Percentiles rank a stretch among this genome's conserved stretches.
phyloP scores from a whole-genome alignment of 2,888 invertebrate species.

The Clunio marinus region DNA sequence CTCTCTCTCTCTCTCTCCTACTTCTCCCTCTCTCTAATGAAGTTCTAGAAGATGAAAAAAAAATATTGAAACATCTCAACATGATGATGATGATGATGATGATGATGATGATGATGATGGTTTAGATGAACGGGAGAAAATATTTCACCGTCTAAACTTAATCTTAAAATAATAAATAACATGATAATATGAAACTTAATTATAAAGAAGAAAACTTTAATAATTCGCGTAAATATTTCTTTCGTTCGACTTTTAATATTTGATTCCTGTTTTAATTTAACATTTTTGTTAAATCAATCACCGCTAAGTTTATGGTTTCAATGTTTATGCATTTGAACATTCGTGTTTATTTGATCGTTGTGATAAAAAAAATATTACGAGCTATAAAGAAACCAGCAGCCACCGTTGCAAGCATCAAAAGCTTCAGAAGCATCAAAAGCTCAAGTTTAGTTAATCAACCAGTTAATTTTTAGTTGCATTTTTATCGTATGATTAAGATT shows the following conservation, averaged over 20 bases:
- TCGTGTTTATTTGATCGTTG: no score
- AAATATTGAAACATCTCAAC: constrained; percentile 28
- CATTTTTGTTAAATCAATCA: background rate
- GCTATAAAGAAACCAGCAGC: background rate
- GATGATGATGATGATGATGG: no score
- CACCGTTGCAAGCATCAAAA: constrained; percentile 21
- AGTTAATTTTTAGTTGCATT: constrained; percentile 37
- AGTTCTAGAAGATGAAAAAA: constrained; percentile 33
- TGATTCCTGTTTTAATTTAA: background rate
- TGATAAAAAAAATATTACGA: no score
- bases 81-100: constrained; percentile 5
- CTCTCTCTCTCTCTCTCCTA: no score
- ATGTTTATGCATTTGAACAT: background rate
- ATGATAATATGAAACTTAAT: constrained; percentile 24
- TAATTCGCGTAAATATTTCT: no score
- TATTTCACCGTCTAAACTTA: background rate
- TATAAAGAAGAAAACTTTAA: constrained; percentile 8
- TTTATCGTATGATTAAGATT: constrained; percentile 35
- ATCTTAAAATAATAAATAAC: background rate
- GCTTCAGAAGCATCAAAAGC: background rate
- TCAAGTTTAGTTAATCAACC: constrained; percentile 11
- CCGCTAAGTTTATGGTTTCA: background rate
- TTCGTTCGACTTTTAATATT: no score
- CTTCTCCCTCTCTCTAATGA: constrained; percentile 58
- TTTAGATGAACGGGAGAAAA: constrained; percentile 51